These are phyloP conservation scores for Carcina quercana DNA, from an alignment of 2,888 invertebrate genomes.

Conservation along the genomic window DNA sequence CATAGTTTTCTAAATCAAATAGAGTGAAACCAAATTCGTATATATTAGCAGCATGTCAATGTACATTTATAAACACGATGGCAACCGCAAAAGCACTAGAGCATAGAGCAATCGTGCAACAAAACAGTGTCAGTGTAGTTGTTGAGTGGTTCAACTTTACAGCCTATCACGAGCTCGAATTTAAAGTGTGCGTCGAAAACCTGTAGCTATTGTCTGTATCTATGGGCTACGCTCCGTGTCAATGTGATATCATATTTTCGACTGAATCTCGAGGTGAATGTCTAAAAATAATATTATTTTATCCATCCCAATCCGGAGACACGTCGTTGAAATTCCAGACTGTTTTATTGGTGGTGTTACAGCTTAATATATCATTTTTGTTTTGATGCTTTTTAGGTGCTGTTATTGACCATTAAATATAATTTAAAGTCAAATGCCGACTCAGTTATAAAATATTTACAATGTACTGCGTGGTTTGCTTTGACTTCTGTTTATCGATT, in stretches of 20 bases:
- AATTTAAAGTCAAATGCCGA: no score
- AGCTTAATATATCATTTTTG: no score
- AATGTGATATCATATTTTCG: constrained; percentile 30
- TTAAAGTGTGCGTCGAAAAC: constrained; percentile 26
- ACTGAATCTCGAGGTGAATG: constrained; percentile 18
- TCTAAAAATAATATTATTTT: constrained; percentile 31
- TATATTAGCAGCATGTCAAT: no score
- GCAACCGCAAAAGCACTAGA: constrained; percentile 46
- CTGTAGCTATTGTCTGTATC: constrained; percentile 37
- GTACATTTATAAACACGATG: constrained; percentile 24
- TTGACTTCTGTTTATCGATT: no score
- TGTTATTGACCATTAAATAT: no score
- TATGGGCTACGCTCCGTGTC: constrained; percentile 22
- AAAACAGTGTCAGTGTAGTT: constrained; percentile 38
- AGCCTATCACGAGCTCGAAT: constrained; percentile 29
- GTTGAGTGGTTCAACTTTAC: constrained; percentile 41
- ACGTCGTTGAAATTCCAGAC: constrained; percentile 17
- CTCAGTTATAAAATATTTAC: no score
- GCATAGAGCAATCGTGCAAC: constrained; percentile 43
- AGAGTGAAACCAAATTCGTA: no score
- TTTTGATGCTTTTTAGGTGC: no score
- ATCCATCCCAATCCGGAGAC: constrained; percentile 16
- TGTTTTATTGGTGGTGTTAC: constrained; percentile 3
- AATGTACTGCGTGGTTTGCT: no score
- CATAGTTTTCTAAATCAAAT: no score